Percentiles rank a stretch among this genome's conserved stretches.
These are phyloP conservation scores for Menidia beryllina DNA, from an alignment of 2,113 vertebrate genomes.

Conservation along the genomic window DNA sequence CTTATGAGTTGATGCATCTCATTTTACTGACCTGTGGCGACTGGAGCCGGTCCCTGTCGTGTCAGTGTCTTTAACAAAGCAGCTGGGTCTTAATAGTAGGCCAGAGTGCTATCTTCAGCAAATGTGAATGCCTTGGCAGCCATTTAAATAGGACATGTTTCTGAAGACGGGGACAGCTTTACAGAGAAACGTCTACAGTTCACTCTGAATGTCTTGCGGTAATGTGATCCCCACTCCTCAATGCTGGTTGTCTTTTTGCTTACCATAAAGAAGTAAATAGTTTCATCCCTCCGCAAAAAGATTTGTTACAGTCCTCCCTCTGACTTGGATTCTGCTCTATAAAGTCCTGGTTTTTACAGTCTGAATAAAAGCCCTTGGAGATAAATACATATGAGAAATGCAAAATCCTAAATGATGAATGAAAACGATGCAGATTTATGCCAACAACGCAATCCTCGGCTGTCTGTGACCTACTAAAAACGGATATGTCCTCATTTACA, in stretches of 20 bases:
- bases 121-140: constrained; percentile 62
- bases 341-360: constrained; percentile 10
- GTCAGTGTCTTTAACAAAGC: constrained; percentile 51
- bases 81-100: constrained; percentile 64
- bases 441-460: not conserved
- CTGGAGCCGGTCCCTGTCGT: constrained; percentile 18
- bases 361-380: constrained; percentile 10
- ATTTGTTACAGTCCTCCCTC: too few relatives aligned
- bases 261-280: constrained; percentile 19
- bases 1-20: not conserved
- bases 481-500: not conserved
- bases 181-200: constrained; percentile 46
- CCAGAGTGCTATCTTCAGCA: constrained; percentile 67
- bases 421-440: constrained; percentile 43
- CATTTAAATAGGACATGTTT: constrained; percentile 73
- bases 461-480: not conserved
- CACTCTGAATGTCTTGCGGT: constrained; percentile 29
- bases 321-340: constrained; percentile 26
- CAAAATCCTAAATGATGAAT: constrained; percentile 50
- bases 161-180: constrained; percentile 42
- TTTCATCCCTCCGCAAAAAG: constrained; percentile 11
- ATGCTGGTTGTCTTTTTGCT: constrained; percentile 20
- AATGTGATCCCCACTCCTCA: constrained; percentile 37
- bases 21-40: constrained; percentile 4
- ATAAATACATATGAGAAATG: constrained; percentile 27